Percentiles rank a stretch among this genome's conserved stretches.
These are phyloP conservation scores for Euclidia mi DNA, from an alignment of 2,888 invertebrate species.

Conservation along the genomic window DNA sequence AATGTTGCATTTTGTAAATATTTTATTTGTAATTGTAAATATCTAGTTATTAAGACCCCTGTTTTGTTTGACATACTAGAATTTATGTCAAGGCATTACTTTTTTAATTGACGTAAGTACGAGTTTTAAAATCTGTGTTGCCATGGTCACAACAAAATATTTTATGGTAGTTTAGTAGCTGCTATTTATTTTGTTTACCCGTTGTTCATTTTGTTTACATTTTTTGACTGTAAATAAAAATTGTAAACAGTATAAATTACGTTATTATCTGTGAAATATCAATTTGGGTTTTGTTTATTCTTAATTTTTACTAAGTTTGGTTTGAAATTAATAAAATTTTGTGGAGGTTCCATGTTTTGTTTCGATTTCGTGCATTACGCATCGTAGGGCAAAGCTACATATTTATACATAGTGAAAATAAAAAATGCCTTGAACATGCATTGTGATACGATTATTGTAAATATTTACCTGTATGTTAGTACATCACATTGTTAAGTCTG, in stretches of 20 bases:
- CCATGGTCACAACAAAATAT: background rate
- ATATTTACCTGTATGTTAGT: constrained; percentile 54
- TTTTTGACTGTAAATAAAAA: too few species aligned
- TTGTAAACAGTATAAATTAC: too few species aligned
- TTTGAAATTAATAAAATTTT: background rate
- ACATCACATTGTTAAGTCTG: constrained; percentile 51
- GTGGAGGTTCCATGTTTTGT: background rate
- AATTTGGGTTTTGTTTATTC: background rate
- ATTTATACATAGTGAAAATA: constrained; percentile 17
- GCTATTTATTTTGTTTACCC: too few species aligned
- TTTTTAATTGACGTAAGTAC: background rate
- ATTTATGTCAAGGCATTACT: constrained; percentile 34
- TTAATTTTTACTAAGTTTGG: background rate
- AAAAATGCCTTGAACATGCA: constrained; percentile 75
- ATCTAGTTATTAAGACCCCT: constrained; percentile 22
- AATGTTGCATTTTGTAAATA: constrained; percentile 67
- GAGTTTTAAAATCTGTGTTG: background rate
- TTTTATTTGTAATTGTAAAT: constrained; percentile 53
- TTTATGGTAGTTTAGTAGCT: background rate
- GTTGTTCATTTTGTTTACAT: too few species aligned
- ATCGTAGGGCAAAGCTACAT: too few species aligned
- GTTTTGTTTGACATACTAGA: constrained; percentile 41
- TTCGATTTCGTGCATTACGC: too few species aligned
- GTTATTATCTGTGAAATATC: background rate
- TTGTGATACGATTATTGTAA: constrained; percentile 79